These are phyloP conservation scores for Dipodomys spectabilis DNA, from an alignment of 2,113 vertebrate genomes.

Conservation along the genomic window DNA sequence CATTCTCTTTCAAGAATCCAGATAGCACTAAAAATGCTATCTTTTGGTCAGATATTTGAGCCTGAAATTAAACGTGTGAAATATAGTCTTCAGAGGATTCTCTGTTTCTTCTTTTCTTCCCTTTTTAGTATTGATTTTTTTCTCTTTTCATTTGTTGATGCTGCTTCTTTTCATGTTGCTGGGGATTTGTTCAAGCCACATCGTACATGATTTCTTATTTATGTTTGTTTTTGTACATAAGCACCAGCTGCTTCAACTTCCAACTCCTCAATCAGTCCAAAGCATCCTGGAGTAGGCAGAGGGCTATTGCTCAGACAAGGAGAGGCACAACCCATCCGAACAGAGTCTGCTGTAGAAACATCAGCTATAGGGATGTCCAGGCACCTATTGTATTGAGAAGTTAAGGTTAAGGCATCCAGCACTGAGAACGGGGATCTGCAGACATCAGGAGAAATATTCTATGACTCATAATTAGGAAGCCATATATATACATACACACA, in stretches of 20 bases:
- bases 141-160: conserved; percentile 48
- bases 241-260: conserved; percentile 64
- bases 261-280: conserved; percentile 7
- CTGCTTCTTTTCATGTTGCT: conserved; percentile 55
- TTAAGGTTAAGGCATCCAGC: background rate
- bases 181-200: conserved; percentile 62
- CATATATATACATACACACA: no score
- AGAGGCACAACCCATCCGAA: background rate
- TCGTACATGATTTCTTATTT: conserved; percentile 75
- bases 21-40: conserved; percentile 12
- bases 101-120: conserved; percentile 27
- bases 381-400: background rate
- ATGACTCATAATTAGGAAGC: background rate
- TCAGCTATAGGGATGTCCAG: background rate
- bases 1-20: background rate
- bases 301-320: background rate
- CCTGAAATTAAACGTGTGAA: conserved; percentile 63
- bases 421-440: background rate
- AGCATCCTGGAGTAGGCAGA: background rate
- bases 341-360: background rate
- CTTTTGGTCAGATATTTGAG: conserved; percentile 25
- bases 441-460: background rate
- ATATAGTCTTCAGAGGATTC: conserved; percentile 33
- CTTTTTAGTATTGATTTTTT: conserved; percentile 64
- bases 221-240: conserved; percentile 76